phyloP scores from a whole-genome alignment of 1,140 invertebrate species.

The Planococcus citri region DNA sequence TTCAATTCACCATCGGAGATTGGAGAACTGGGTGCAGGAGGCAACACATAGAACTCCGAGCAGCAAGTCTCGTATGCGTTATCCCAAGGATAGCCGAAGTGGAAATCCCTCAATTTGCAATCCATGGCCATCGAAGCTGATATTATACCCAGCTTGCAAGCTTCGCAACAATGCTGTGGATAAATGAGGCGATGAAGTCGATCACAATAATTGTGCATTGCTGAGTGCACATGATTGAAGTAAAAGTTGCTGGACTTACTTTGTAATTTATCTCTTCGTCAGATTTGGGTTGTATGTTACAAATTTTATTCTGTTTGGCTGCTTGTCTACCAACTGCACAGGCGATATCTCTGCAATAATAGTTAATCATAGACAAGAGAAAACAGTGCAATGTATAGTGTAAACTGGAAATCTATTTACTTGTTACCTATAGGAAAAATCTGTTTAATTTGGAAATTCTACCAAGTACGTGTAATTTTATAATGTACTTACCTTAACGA shows the following conservation, averaged over 20 bases:
- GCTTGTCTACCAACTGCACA: neutral
- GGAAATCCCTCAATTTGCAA: conserved; percentile 33
- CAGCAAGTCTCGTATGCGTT: conserved; percentile 35
- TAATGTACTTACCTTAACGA: conserved; percentile 20
- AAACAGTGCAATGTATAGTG: neutral
- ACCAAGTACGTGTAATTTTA: neutral
- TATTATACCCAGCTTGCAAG: conserved; percentile 36
- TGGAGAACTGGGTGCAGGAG: neutral
- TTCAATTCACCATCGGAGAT: neutral
- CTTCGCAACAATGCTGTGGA: conserved; percentile 34
- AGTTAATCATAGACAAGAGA: neutral
- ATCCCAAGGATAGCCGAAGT: conserved; percentile 36
- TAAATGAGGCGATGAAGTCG: neutral
- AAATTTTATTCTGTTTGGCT: neutral
- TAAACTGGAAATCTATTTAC: neutral
- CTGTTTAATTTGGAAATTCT: neutral
- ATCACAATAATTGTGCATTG: too few species aligned
- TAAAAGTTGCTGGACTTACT: neutral
- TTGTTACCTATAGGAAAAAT: neutral
- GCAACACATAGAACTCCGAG: too few species aligned
- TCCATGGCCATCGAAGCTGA: conserved; percentile 33
- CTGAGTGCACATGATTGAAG: too few species aligned
- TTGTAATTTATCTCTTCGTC: neutral
- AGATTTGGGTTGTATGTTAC: neutral
- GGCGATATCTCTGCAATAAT: neutral